Percentiles rank a stretch among this genome's conserved stretches.
Evolutionary conservation across 2,888 invertebrate species (phyloP).

Genomic region (Nemurella pictetii): DNA sequence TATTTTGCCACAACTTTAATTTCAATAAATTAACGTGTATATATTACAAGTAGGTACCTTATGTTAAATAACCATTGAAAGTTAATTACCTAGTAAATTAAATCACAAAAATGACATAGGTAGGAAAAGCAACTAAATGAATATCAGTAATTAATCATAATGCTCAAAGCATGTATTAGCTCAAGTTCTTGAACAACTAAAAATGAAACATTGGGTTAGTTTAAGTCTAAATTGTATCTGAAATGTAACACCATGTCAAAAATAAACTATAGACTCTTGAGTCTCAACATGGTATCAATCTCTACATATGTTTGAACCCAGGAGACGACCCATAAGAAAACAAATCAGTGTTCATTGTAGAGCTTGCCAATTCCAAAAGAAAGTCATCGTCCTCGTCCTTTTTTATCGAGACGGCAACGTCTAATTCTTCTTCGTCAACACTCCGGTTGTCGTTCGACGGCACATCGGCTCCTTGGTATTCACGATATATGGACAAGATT

Average conservation of each 20-base stretch:
- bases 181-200: too few species aligned
- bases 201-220: too few species aligned
- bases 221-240: background rate
- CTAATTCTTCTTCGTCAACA: constrained; percentile 45
- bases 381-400: constrained; percentile 44
- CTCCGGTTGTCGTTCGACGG: background rate
- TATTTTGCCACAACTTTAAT: too few species aligned
- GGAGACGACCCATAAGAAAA: constrained; percentile 55
- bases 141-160: too few species aligned
- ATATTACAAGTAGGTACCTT: too few species aligned
- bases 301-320: constrained; percentile 51
- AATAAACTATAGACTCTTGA: constrained; percentile 3
- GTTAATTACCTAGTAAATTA: too few species aligned
- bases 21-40: too few species aligned
- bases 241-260: constrained; percentile 1
- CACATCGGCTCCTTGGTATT: constrained; percentile 55
- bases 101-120: too few species aligned
- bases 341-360: constrained; percentile 42
- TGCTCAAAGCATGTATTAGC: too few species aligned
- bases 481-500: constrained; percentile 55
- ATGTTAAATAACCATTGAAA: too few species aligned
- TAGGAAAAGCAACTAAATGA: too few species aligned
- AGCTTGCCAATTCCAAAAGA: constrained; percentile 44
- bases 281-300: background rate
- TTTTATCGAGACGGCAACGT: constrained; percentile 36